Conservation (phyloP, 2,113 vertebrate species). For the Echinops telfairi region DNA sequence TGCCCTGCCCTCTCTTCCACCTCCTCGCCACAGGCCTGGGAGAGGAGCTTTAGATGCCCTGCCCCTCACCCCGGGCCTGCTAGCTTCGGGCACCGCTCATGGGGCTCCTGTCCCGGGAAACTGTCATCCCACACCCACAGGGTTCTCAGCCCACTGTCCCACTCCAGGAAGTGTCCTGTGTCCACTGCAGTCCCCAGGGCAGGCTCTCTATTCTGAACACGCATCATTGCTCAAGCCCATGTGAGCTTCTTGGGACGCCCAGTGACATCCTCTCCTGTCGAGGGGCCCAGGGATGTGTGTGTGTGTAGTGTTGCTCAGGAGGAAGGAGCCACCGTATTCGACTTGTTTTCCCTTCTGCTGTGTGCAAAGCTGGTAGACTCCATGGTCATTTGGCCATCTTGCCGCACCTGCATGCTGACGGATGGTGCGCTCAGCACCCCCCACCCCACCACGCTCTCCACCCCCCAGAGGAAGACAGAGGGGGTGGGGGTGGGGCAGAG, state of each 20-base stretch:
- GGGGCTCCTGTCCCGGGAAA: too few relatives aligned
- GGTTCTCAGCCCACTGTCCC: background rate
- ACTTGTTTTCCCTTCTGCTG: background rate
- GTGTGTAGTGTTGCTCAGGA: background rate
- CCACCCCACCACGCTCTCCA: too few relatives aligned
- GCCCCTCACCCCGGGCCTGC: background rate
- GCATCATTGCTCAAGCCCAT: too few relatives aligned
- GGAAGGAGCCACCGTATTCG: constrained; percentile 7
- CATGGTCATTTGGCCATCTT: too few relatives aligned
- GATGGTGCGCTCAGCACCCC: too few relatives aligned
- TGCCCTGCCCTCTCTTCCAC: background rate
- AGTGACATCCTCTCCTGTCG: background rate
- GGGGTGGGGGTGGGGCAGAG: too few relatives aligned
- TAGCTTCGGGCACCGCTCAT: background rate
- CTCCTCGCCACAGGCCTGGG: background rate
- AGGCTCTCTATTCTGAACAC: background rate
- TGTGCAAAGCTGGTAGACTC: too few relatives aligned
- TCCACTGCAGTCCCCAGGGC: rapidly evolving
- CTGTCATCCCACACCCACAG: background rate
- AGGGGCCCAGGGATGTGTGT: background rate
- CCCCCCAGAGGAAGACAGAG: too few relatives aligned
- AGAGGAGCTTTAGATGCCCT: background rate
- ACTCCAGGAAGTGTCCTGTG: too few relatives aligned
- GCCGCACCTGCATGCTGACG: too few relatives aligned
- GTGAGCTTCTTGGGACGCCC: too few relatives aligned